These are phyloP conservation scores for Lutjanus argentimaculatus DNA, from an alignment of 2,797 vertebrate species.

Conservation along the genomic window DNA sequence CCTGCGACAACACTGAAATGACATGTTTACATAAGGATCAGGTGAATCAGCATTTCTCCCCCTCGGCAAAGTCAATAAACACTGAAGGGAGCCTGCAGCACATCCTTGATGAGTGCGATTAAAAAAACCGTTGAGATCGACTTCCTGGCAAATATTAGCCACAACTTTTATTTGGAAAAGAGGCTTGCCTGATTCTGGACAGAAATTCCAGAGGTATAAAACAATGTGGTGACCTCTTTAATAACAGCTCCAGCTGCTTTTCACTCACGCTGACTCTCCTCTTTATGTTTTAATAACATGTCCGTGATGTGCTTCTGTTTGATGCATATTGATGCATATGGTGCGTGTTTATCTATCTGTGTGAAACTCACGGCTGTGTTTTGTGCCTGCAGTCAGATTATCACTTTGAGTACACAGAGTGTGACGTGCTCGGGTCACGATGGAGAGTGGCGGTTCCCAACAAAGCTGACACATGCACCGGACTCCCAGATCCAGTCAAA, in stretches of 20 bases:
- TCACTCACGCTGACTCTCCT: not conserved
- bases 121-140: slow-evolving; percentile 65
- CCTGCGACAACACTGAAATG: slow-evolving; percentile 27
- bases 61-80: slow-evolving; percentile 62
- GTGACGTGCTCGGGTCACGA: slow-evolving; percentile 91
- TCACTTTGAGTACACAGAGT: slow-evolving; percentile 98
- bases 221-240: not conserved
- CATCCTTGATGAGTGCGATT: slow-evolving; percentile 80
- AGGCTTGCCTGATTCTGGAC: slow-evolving; percentile 64
- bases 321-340: not conserved
- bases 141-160: slow-evolving; percentile 80
- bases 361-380: slow-evolving; percentile 65
- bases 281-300: not conserved
- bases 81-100: slow-evolving; percentile 64
- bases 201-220: slow-evolving; percentile 27
- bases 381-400: slow-evolving; percentile 92
- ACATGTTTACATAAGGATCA: slow-evolving; percentile 75
- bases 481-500: slow-evolving; percentile 93
- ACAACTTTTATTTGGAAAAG: slow-evolving; percentile 78
- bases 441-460: slow-evolving; percentile 98
- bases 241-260: not conserved
- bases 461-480: slow-evolving; percentile 92
- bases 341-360: slow-evolving; percentile 19
- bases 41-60: slow-evolving; percentile 49
- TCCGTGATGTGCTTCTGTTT: not conserved